A percentile compares a stretch with the other conserved stretches of the same genome.
Conservation (phyloP, 2,797 vertebrate species). For the Allobates femoralis region DNA sequence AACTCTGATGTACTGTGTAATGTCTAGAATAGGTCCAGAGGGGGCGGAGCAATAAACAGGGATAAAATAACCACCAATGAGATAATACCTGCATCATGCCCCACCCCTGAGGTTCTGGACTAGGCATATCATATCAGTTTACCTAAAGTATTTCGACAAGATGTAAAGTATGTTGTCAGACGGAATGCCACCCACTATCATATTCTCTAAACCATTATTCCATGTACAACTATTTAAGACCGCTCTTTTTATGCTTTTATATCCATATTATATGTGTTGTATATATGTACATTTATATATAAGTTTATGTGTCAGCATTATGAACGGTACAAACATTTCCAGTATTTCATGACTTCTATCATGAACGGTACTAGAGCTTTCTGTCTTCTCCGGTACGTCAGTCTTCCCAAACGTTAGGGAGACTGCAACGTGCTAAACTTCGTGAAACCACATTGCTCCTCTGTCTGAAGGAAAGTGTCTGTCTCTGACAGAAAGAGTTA, state of each 20-base stretch:
- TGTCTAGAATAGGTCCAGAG: background rate
- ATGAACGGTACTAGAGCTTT: slow-evolving; percentile 47
- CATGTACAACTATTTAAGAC: slow-evolving; percentile 5
- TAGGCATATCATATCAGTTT: background rate
- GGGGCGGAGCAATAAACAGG: background rate
- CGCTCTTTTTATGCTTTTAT: background rate
- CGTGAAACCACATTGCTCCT: background rate
- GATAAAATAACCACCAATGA: background rate
- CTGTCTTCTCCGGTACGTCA: slow-evolving; percentile 25
- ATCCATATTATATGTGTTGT: slow-evolving; percentile 9
- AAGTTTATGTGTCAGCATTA: slow-evolving; percentile 31
- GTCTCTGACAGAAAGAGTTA: background rate
- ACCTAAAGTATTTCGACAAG: background rate
- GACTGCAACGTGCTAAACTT: background rate
- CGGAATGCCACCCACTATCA: background rate
- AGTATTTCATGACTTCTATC: slow-evolving; percentile 21
- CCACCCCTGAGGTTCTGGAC: background rate
- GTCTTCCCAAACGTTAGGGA: background rate
- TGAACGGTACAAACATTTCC: slow-evolving; percentile 43
- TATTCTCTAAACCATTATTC: background rate
- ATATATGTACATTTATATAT: slow-evolving; percentile 27
- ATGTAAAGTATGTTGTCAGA: background rate
- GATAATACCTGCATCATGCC: background rate
- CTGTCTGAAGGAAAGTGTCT: background rate
- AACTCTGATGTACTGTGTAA: background rate